Conservation (phyloP, 2,888 invertebrate species). For the Altica lythri region DNA sequence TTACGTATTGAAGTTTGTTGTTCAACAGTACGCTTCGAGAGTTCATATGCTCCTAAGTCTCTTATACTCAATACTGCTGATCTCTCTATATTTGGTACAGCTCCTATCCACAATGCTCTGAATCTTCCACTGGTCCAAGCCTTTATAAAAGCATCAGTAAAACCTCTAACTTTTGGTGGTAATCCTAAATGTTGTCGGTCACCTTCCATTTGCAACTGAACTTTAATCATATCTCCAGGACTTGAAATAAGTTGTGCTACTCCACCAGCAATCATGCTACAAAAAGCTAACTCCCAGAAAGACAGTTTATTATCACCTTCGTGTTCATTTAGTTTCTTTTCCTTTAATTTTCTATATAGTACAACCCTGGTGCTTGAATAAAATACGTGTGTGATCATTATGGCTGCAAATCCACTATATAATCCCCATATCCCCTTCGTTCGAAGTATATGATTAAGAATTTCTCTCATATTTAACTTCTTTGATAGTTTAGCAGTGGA, state of each 20-base stretch:
- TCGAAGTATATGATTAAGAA: constrained; percentile 77
- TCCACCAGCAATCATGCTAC: constrained; percentile 81
- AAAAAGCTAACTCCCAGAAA: constrained; percentile 66
- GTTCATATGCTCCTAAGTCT: constrained; percentile 88
- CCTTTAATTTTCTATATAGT: constrained; percentile 81
- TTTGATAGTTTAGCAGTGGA: constrained; percentile 60
- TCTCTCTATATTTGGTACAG: constrained; percentile 82
- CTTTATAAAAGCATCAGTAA: constrained; percentile 75
- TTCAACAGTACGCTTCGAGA: constrained; percentile 77
- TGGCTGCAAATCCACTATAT: constrained; percentile 89
- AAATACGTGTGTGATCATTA: constrained; percentile 82
- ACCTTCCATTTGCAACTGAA: constrained; percentile 94
- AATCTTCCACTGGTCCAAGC: constrained; percentile 77
- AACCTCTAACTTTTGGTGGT: constrained; percentile 75
- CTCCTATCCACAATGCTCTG: constrained; percentile 84
- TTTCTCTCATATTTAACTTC: constrained; percentile 80
- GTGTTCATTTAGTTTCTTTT: constrained; percentile 62
- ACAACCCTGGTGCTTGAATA: constrained; percentile 85
- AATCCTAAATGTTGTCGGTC: constrained; percentile 78
- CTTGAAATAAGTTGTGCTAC: constrained; percentile 88
- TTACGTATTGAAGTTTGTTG: constrained; percentile 68
- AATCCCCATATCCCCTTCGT: constrained; percentile 83
- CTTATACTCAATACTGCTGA: constrained; percentile 80
- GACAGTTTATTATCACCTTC: constrained; percentile 67
- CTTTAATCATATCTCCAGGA: constrained; percentile 91